phyloP scores from a whole-genome alignment of 2,797 vertebrate genomes.

The Sebastes itinus region DNA sequence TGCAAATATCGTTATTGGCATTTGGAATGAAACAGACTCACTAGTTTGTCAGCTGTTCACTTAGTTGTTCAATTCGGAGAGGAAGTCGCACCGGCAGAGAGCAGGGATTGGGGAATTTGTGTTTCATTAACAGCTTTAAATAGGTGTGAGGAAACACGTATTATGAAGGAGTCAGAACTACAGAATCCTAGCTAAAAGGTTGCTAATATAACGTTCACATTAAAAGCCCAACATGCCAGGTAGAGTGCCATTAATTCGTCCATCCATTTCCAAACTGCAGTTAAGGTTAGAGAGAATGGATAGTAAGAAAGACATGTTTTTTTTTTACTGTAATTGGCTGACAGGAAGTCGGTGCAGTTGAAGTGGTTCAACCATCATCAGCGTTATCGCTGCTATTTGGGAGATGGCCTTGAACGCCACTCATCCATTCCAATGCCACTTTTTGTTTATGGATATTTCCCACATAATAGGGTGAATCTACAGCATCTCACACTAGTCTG shows the following conservation, averaged over 20 bases:
- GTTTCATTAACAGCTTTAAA: constrained; percentile 37
- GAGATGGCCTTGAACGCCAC: constrained; percentile 4
- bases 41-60: constrained; percentile 40
- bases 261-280: not conserved
- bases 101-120: constrained; percentile 21
- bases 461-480: not conserved
- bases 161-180: not conserved
- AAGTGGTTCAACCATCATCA: constrained; percentile 9
- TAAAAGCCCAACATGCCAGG: not conserved
- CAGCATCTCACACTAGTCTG: not conserved
- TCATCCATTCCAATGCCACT: not conserved
- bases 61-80: constrained; percentile 3
- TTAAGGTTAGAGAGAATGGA: not conserved
- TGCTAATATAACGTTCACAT: not conserved
- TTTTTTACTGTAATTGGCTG: not conserved
- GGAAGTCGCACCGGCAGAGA: not conserved
- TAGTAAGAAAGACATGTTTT: not conserved
- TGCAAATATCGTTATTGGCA: constrained; percentile 60
- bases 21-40: constrained; percentile 45
- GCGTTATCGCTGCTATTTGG: constrained; percentile 15
- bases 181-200: not conserved
- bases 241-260: not conserved
- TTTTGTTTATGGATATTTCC: constrained; percentile 3
- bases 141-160: not conserved
- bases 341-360: not conserved